Percentiles rank a stretch among this genome's conserved stretches.
phyloP scores from a whole-genome alignment of 2,113 vertebrate species.

The Anthoscopus minutus region DNA sequence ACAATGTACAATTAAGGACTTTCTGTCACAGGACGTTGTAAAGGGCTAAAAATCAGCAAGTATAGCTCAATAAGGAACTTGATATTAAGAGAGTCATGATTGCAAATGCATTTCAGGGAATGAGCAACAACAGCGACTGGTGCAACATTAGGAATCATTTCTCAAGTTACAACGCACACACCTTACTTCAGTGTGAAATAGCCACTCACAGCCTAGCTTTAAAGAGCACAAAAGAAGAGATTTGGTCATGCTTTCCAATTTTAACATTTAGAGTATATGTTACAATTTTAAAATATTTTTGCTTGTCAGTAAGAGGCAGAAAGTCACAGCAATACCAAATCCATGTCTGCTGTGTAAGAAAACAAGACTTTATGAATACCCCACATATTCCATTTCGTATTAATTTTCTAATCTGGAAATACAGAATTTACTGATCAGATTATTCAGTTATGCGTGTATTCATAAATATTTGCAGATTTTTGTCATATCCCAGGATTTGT shows the following conservation, averaged over 20 bases:
- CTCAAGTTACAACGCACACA: neutral
- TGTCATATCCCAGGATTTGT: neutral
- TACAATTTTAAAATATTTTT: neutral
- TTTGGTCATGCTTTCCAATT: neutral
- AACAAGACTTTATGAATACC: neutral
- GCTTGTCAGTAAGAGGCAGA: neutral
- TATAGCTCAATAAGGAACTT: neutral
- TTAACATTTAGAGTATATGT: neutral
- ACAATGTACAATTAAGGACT: neutral
- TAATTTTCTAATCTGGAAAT: neutral
- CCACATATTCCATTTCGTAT: neutral
- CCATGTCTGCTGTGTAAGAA: neutral
- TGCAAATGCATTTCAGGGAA: neutral
- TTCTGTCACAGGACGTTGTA: neutral
- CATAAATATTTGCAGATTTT: neutral
- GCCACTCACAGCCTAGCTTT: neutral
- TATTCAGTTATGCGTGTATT: neutral
- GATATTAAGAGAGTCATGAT: neutral
- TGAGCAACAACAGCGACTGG: neutral
- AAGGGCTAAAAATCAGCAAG: neutral
- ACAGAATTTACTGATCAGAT: neutral
- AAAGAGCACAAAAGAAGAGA: neutral
- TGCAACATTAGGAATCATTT: neutral
- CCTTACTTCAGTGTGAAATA: neutral
- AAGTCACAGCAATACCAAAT: neutral